Base-by-base conservation (phyloP, 30 jellyfish, hydroid and myxozoan genomes). In the Turritopsis dohrnii region DNA sequence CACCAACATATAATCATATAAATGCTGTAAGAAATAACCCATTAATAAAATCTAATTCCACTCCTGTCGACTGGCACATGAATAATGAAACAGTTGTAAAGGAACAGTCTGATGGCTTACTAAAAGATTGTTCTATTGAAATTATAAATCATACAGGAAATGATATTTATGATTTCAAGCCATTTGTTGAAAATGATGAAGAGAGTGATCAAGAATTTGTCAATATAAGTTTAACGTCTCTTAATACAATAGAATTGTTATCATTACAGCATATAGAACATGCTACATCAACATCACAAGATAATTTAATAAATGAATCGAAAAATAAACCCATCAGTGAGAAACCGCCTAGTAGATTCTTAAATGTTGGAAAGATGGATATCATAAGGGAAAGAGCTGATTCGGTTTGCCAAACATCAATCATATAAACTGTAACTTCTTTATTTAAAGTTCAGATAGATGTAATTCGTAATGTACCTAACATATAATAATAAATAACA, bases 371-470 rank as follows among this genome's bases (percentile, higher is more conserved):
- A 23, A 23, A 69, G 9, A 69, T 69, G 77, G 77, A 23, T 19
- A 27, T 69, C 0, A 69, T 69, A 7, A 16, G 77, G 77, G 77
- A 69, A 69, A 69, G 77, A 19, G 77, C 77, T 69, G 77, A 69
- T 69, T 69, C 77, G 0, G 19, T 69, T 21, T n/a, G 77, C 19
- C 77, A 69, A 27, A n/a, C 77, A 69, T 69, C 77, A 27, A 69
- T 69, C 30, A 69, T 69, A 7, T 69, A 69, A 69, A 69, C 8
- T n/a, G 8, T 69, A 69, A 69, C 5, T 41, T 13, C 13, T 41
- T 41, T 41, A 41, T 3, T 13, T 41, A 3, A 41, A 41, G 13
- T 3, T 41, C 5, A 41, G 60, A 41, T 41, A 41, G 13, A 5
- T 41, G 13, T 41, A 41, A 41, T 41, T 41, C 60, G 13, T 41